Evolutionary conservation across 2,797 vertebrate species (phyloP).

Genomic region (Lagocephalus sceleratus): DNA sequence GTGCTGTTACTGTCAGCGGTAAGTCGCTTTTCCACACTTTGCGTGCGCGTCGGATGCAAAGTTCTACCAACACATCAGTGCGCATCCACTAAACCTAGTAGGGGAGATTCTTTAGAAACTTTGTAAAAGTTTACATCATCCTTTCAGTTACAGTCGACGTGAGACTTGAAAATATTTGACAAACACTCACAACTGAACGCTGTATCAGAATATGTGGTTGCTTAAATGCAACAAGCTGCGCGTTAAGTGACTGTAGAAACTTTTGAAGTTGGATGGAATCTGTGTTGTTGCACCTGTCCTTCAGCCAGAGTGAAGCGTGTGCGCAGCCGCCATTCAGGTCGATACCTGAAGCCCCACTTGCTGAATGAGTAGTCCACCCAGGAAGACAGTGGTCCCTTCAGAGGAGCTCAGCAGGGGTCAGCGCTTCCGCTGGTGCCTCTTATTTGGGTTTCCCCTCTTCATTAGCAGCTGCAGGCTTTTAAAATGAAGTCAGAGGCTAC

Average conservation of each 20-base stretch:
- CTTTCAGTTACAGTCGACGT: too few relatives aligned
- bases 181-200: too few relatives aligned
- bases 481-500: background rate
- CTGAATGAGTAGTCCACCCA: slow-evolving; percentile 56
- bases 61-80: background rate
- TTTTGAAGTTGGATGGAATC: background rate
- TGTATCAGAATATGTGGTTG: too few relatives aligned
- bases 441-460: background rate
- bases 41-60: too few relatives aligned
- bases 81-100: background rate
- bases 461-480: background rate
- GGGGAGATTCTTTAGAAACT: slow-evolving; percentile 1
- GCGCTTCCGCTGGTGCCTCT: background rate
- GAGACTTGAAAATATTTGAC: too few relatives aligned
- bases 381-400: slow-evolving; percentile 27
- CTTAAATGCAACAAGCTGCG: background rate
- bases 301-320: slow-evolving; percentile 17
- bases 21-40: slow-evolving; percentile 45
- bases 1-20: slow-evolving; percentile 68
- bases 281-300: slow-evolving; percentile 46
- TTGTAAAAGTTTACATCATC: background rate
- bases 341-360: slow-evolving; percentile 46
- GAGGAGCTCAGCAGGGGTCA: slow-evolving; percentile 24
- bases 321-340: slow-evolving; percentile 44
- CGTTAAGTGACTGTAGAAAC: too few relatives aligned